Conservation (phyloP, 2,113 vertebrate genomes). For the Cephalophus harveyi region DNA sequence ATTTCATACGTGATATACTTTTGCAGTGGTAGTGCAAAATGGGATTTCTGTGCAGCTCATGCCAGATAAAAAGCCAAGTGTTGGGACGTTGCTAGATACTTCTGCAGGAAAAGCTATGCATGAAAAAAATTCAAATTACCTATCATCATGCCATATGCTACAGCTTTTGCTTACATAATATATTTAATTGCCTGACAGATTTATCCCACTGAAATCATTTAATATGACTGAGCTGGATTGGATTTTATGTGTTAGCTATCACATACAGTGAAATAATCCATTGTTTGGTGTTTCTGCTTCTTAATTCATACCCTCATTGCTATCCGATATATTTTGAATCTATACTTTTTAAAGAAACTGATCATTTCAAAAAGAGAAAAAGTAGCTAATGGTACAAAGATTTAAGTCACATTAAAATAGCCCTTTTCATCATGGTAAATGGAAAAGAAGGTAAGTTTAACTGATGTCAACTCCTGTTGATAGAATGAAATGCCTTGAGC, state of each 20-base stretch:
- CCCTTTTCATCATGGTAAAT: background rate
- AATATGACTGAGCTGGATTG: background rate
- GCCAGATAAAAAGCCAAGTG: background rate
- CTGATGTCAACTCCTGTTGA: background rate
- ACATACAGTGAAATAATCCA: background rate
- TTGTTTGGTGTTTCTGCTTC: background rate
- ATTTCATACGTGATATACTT: conserved; percentile 17
- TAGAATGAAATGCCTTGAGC: background rate
- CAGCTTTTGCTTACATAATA: background rate
- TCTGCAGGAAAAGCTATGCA: background rate
- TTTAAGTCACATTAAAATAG: background rate
- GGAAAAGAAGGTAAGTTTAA: background rate
- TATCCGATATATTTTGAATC: background rate
- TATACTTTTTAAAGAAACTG: background rate
- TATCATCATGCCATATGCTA: background rate
- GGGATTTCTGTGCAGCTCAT: background rate
- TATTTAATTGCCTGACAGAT: background rate
- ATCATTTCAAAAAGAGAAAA: background rate
- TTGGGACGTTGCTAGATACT: background rate
- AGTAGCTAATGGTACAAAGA: background rate
- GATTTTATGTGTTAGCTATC: background rate
- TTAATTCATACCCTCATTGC: background rate
- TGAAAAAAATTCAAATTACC: background rate
- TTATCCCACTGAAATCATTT: background rate
- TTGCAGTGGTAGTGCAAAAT: background rate